Evolutionary conservation across 1,140 invertebrate genomes (phyloP).

Genomic region (Hylaeus anthracinus): DNA sequence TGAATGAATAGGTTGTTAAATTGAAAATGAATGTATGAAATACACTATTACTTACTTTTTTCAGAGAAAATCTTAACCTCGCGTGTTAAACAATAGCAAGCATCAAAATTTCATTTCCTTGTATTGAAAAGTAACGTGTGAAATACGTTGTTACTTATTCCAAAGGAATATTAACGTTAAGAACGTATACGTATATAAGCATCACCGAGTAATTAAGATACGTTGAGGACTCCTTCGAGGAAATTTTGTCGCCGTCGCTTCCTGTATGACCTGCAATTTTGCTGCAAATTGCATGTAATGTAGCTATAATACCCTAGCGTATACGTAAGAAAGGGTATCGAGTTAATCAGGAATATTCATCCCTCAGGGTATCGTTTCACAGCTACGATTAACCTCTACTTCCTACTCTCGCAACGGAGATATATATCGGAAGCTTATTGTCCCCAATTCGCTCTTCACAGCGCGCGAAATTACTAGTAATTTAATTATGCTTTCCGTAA

Average conservation of each 20-base stretch:
- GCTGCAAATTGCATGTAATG: slow-evolving; percentile 42
- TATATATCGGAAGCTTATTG: slow-evolving; percentile 32
- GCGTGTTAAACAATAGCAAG: no score
- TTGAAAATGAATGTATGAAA: no score
- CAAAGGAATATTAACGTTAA: no score
- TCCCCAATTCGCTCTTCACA: slow-evolving; percentile 11
- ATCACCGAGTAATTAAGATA: no score
- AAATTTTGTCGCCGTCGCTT: slow-evolving; percentile 25
- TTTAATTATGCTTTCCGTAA: slow-evolving; percentile 20
- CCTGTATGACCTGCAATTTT: slow-evolving; percentile 34
- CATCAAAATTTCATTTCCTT: no score
- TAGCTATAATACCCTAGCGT: slow-evolving; percentile 36
- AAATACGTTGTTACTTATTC: no score
- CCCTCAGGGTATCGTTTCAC: slow-evolving; percentile 46
- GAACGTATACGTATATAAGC: no score
- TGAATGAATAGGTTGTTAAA: no score
- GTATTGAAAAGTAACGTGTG: no score
- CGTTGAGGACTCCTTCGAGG: no score
- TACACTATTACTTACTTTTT: no score
- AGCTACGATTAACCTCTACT: slow-evolving; percentile 44
- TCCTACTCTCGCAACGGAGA: slow-evolving; percentile 23
- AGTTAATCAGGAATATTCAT: slow-evolving; percentile 50
- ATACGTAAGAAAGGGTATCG: slow-evolving; percentile 40
- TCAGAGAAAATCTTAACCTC: no score
- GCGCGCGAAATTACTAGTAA: not conserved